A percentile compares a stretch with the other conserved stretches of the same genome.
Conservation (phyloP, 2,888 invertebrate species). For the Ormyrus thymus region DNA sequence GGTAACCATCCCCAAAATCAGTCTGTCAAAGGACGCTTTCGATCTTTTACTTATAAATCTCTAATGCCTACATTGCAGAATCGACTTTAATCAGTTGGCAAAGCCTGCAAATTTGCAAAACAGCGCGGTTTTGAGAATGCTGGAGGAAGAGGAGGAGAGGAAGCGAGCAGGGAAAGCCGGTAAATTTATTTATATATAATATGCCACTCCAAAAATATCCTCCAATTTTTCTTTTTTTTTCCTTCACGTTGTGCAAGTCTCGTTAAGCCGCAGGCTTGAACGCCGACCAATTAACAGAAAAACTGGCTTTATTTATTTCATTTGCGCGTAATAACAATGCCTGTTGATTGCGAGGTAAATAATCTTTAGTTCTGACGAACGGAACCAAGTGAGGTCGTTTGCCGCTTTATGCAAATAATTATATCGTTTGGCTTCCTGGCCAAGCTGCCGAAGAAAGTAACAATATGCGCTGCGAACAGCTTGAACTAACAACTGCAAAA, state of each 20-base stretch:
- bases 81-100: slow-evolving; percentile 85
- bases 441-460: slow-evolving; percentile 7
- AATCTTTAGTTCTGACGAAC: too few species aligned
- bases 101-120: slow-evolving; percentile 89
- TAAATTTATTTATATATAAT: slow-evolving; percentile 72
- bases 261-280: too few species aligned
- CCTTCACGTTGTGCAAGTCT: not conserved
- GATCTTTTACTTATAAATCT: not conserved
- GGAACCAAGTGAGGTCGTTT: too few species aligned
- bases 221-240: slow-evolving; percentile 10
- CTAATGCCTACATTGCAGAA: slow-evolving; percentile 78
- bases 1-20: too few species aligned
- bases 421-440: not conserved
- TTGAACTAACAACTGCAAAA: slow-evolving; percentile 56
- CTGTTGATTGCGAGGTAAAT: too few species aligned
- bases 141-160: slow-evolving; percentile 88
- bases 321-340: too few species aligned
- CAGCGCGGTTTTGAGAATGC: slow-evolving; percentile 89
- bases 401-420: not conserved
- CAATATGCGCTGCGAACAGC: not conserved
- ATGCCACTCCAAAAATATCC: not conserved
- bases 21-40: too few species aligned
- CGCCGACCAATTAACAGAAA: too few species aligned
- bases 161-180: slow-evolving; percentile 81
- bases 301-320: too few species aligned